Base-by-base conservation (phyloP, 2,888 invertebrate genomes). In the Agrotis clavis region DNA sequence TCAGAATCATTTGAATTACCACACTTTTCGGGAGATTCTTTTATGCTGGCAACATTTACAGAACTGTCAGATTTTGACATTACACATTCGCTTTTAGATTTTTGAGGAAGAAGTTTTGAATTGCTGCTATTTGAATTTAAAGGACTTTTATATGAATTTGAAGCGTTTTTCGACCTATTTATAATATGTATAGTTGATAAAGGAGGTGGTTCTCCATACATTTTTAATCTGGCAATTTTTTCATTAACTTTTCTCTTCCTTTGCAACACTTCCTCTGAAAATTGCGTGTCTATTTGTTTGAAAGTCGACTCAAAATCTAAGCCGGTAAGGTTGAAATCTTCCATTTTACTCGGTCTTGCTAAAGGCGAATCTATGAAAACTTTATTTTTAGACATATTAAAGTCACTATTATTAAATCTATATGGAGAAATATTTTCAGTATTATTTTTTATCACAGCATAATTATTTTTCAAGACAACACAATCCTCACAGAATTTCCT, bases 131-230 rank as follows among this genome's bases (percentile, higher is more conserved):
- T 87, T 16, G 87, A 73, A 59, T 89, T 71, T 14, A 96, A 87
- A 4, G 96, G 95, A 74, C 92, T 94, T 87, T 94, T 96, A 71
- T 92, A 96, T 1, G 93, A 92, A 56, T 87, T 94, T 1, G 92
- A 84, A 0, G 94, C 92, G 54, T 91, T 90, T 87, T 88, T 92
- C 0, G 93, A 92, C 77, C 87, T 92, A 70, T 96, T 94, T 71
- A 93, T 89, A 7, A 96, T 92, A 76, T 92, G 90, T 25, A 97
- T 92, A 0, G 96, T 93, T n/a, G 95, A 94, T n/a, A 97, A 86
- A 1, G 96, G 94, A 0, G 97, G 97, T 0, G 97, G 96, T 86
- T 96, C 96, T 0, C 96, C 97, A 60, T 97, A 97, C 86, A 92
- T 92, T 89, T 94, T 94, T 66, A 97, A 87, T 88, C 91, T 96